phyloP scores from a whole-genome alignment of 2,888 invertebrate species.

The Thymelicus sylvestris region DNA sequence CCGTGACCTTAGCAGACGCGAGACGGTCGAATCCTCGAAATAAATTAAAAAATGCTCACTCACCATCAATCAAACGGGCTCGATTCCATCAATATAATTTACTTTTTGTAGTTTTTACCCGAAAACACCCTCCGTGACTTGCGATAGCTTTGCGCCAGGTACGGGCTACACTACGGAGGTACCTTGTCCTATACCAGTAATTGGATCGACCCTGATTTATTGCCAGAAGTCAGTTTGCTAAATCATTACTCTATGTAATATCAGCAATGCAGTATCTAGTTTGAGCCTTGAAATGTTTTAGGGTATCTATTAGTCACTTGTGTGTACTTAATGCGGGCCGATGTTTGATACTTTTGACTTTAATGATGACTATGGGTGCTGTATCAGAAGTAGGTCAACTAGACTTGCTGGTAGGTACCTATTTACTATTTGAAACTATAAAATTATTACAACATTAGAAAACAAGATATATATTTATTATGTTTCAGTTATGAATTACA shows the following conservation, averaged over 20 bases:
- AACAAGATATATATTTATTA: no score
- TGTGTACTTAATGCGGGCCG: background rate
- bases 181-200: conserved; percentile 18
- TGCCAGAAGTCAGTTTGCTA: conserved; percentile 33
- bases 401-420: no score
- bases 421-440: no score
- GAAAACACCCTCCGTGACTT: conserved; percentile 80
- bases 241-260: conserved; percentile 27
- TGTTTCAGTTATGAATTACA: no score
- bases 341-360: no score
- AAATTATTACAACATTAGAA: no score
- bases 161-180: conserved; percentile 48
- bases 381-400: no score
- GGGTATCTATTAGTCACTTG: background rate
- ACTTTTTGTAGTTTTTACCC: conserved; percentile 83
- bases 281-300: background rate
- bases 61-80: conserved; percentile 83
- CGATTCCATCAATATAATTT: conserved; percentile 85
- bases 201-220: conserved; percentile 29
- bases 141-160: conserved; percentile 69
- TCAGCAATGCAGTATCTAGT: conserved; percentile 21
- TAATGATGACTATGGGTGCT: no score
- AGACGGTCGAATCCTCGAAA: conserved; percentile 76
- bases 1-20: conserved; percentile 62
- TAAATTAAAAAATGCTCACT: conserved; percentile 83